Evolutionary conservation across 2,888 invertebrate species (phyloP), one percentile per base, ranked within the genome.

Genomic region (Ormia ochracea): DNA sequence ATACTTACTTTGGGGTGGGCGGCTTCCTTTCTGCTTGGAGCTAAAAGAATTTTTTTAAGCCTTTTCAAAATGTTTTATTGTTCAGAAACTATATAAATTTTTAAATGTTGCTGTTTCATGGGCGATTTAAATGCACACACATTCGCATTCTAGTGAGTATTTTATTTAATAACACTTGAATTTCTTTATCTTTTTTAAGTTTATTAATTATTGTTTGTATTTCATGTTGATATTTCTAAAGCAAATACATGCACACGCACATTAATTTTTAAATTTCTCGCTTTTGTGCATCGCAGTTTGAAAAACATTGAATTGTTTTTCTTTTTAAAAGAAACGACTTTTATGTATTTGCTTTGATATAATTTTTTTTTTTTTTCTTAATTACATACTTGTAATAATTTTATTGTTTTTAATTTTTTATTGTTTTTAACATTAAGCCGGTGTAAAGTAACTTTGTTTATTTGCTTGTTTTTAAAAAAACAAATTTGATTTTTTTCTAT

Each of bases 401-500:
- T 63, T 56, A n/a, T 61, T 54, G 58, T 61, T 63, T 50, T 5
- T 48, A n/a, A n/a, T n/a, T n/a, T n/a, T n/a, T n/a, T n/a, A n/a
- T n/a, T n/a, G n/a, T 48, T 56, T 65, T 73, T 41, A 81, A 81
- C 75, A 69, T 76, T 78, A 81, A 81, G 81, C 81, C 68, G 76
- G 78, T 81, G 78, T 81, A 78, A 78, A 78, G 73, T 74, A 81
- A 74, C 68, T 28, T 61, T 76, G 43, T 21, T 79, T 68, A 10
- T 65, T 65, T 59, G 31, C 66, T 70, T 70, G 63, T 54, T n/a
- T n/a, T n/a, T n/a, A n/a, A n/a, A 10, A 43, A 80, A 66, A 66
- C 33, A 54, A 52, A 78, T 72, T 81, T 81, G 72, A 73, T 77
- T 77, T 75, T 63, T 59, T 17, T n/a, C 43, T 74, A 17, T 21